These are phyloP conservation scores for Melanerpes aurifrons DNA, from an alignment of 2,113 vertebrate species.

Conservation along the genomic window DNA sequence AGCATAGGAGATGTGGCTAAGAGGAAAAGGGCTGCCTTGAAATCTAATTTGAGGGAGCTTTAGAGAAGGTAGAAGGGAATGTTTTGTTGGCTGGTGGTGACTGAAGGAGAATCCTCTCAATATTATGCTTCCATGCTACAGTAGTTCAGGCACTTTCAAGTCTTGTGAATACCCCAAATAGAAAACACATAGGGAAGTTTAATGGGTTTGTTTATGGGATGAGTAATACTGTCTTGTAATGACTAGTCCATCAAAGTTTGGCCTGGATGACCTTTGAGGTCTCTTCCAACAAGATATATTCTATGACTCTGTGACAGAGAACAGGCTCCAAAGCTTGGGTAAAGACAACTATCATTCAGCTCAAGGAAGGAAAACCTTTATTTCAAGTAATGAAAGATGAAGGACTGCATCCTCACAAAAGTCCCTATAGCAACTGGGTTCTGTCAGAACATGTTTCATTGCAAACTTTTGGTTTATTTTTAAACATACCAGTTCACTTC, in stretches of 20 bases:
- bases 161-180: constrained; percentile 33
- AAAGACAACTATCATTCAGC: constrained; percentile 32
- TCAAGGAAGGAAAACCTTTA: constrained; percentile 31
- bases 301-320: background rate
- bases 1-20: background rate
- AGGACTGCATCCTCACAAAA: constrained; percentile 1
- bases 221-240: background rate
- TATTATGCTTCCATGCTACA: background rate
- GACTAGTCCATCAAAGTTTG: too few species aligned
- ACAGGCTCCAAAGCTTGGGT: constrained; percentile 19
- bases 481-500: constrained; percentile 48
- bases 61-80: background rate
- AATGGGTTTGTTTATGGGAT: constrained; percentile 35
- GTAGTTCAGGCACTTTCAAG: constrained; percentile 24
- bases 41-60: background rate
- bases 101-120: constrained; percentile 8
- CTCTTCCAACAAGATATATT: too few species aligned
- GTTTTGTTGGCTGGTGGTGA: background rate
- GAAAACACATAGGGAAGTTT: constrained; percentile 46
- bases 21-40: background rate
- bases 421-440: constrained; percentile 14
- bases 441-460: constrained; percentile 8
- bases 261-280: too few species aligned
- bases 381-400: constrained; percentile 25
- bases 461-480: constrained; percentile 53